These are phyloP conservation scores for Drosophila tani DNA, from an alignment of 1,140 invertebrate genomes.

Conservation along the genomic window DNA sequence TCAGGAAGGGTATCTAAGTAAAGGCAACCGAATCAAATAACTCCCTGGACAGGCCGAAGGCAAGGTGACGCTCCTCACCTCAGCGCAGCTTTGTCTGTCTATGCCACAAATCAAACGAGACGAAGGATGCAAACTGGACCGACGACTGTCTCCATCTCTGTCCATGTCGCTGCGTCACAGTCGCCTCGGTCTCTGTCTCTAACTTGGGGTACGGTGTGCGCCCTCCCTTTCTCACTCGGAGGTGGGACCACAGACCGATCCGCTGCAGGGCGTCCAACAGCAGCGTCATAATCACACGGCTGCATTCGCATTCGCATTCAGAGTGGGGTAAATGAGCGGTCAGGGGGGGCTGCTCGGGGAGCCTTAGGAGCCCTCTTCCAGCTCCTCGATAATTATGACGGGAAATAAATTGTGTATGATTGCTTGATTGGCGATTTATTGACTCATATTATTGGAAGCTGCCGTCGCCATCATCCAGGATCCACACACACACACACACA, in stretches of 20 bases:
- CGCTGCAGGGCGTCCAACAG: slow-evolving; percentile 78
- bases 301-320: slow-evolving; percentile 42
- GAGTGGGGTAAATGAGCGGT: slow-evolving; percentile 28
- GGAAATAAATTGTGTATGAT: slow-evolving; percentile 84
- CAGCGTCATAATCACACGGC: slow-evolving; percentile 82
- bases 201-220: slow-evolving; percentile 14
- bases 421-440: slow-evolving; percentile 85
- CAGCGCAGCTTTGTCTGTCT: slow-evolving; percentile 57
- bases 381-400: slow-evolving; percentile 81
- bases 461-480: slow-evolving; percentile 54
- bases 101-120: slow-evolving; percentile 76
- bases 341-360: slow-evolving; percentile 8
- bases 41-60: slow-evolving; percentile 36
- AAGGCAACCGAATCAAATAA: slow-evolving; percentile 60
- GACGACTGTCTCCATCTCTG: slow-evolving; percentile 45
- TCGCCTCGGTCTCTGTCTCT: slow-evolving; percentile 16
- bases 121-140: slow-evolving; percentile 60
- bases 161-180: not conserved
- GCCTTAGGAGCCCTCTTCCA: slow-evolving; percentile 30
- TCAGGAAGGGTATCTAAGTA: slow-evolving; percentile 27
- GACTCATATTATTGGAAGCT: slow-evolving; percentile 83
- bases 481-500: slow-evolving; percentile 12
- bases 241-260: slow-evolving; percentile 42
- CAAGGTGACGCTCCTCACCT: slow-evolving; percentile 29
- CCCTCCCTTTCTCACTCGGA: slow-evolving; percentile 26